Percentiles rank a stretch among this genome's conserved stretches.
Evolutionary conservation across 2,113 vertebrate species (phyloP).

Genomic region (Caracal caracal): DNA sequence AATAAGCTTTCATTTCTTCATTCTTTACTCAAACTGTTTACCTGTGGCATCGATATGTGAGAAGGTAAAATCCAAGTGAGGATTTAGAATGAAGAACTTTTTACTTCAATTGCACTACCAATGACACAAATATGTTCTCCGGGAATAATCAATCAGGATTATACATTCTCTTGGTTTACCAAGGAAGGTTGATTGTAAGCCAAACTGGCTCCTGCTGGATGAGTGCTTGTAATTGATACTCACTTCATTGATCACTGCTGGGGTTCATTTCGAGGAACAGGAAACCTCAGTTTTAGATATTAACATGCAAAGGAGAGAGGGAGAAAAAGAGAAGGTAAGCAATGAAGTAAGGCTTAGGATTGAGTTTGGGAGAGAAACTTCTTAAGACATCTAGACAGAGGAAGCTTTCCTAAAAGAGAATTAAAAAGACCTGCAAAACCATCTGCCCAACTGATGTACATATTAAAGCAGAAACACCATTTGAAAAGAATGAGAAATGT

Average conservation of each 20-base stretch:
- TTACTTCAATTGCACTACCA: slow-evolving; percentile 74
- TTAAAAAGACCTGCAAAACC: slow-evolving; percentile 7
- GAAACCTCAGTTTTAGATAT: slow-evolving; percentile 75
- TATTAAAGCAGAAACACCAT: neutral
- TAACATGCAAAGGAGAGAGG: neutral
- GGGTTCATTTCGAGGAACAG: slow-evolving; percentile 50
- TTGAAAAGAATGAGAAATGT: neutral
- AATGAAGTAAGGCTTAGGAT: slow-evolving; percentile 40
- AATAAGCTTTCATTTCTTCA: slow-evolving; percentile 73
- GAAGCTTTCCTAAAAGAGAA: slow-evolving; percentile 1
- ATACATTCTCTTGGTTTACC: slow-evolving; percentile 76
- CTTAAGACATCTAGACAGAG: neutral
- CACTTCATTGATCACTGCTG: slow-evolving; percentile 81
- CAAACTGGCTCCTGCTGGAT: slow-evolving; percentile 81
- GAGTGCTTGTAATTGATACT: slow-evolving; percentile 75
- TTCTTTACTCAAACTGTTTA: slow-evolving; percentile 43
- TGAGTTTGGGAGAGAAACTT: neutral
- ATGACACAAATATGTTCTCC: slow-evolving; percentile 81
- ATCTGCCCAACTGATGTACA: neutral
- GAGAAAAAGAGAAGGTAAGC: neutral
- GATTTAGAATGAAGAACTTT: slow-evolving; percentile 60
- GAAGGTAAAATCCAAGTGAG: slow-evolving; percentile 53
- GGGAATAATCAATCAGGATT: slow-evolving; percentile 82
- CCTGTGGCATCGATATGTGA: slow-evolving; percentile 44
- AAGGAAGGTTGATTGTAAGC: slow-evolving; percentile 72